phyloP scores from a whole-genome alignment of 2,888 invertebrate genomes.

The Amiota minor region DNA sequence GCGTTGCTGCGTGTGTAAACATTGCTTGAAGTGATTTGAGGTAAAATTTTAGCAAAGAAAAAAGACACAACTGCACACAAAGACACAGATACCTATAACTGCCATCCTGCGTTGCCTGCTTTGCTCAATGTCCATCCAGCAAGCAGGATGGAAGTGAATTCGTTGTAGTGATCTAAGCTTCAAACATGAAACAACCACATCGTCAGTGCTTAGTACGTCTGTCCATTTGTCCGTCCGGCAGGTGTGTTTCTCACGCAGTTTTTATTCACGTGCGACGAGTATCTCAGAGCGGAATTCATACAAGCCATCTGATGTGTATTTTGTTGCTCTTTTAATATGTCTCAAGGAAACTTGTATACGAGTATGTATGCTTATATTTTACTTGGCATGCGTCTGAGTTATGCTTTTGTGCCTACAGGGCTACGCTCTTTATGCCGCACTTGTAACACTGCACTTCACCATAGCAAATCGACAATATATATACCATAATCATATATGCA shows the following conservation, averaged over 20 bases:
- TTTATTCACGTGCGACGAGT: not conserved
- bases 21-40: too few relatives aligned
- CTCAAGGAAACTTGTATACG: not conserved
- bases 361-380: not conserved
- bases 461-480: not conserved
- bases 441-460: too few relatives aligned
- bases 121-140: too few relatives aligned
- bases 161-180: too few relatives aligned
- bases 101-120: too few relatives aligned
- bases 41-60: not conserved
- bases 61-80: not conserved
- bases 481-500: too few relatives aligned
- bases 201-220: slow-evolving; percentile 8
- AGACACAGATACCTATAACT: not conserved
- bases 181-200: not conserved
- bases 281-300: too few relatives aligned
- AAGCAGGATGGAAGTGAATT: too few relatives aligned
- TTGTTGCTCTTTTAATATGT: slow-evolving; percentile 1
- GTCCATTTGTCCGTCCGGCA: slow-evolving; percentile 11
- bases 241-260: slow-evolving; percentile 25
- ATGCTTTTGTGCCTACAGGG: not conserved
- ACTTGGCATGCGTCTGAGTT: slow-evolving; percentile 7
- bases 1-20: too few relatives aligned
- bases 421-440: not conserved
- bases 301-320: not conserved